Evolutionary conservation across 2,797 vertebrate species (phyloP).

Genomic region (Rhyacichthys aspro): DNA sequence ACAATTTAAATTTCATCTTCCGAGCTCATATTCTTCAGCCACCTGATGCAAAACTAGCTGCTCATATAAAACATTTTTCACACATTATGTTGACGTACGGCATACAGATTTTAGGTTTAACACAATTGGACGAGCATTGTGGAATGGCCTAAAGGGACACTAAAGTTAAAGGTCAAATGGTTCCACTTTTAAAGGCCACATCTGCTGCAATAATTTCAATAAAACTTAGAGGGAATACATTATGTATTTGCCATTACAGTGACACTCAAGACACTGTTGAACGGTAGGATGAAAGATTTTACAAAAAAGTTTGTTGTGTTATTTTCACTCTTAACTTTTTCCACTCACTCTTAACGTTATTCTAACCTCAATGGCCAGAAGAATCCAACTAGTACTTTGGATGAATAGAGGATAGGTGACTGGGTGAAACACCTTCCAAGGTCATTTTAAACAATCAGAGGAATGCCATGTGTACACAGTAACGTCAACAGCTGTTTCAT

Average conservation of each 20-base stretch:
- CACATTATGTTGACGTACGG: background rate
- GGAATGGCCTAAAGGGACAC: slow-evolving; percentile 37
- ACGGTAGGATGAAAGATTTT: background rate
- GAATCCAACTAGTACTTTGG: background rate
- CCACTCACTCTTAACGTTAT: too few relatives aligned
- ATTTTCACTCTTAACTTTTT: too few relatives aligned
- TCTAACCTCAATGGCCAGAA: background rate
- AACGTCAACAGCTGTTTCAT: too few relatives aligned
- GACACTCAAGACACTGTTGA: background rate
- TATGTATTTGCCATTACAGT: slow-evolving; percentile 14
- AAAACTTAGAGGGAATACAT: slow-evolving; percentile 28
- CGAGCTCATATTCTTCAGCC: background rate
- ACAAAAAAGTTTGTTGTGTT: background rate
- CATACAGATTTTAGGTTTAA: slow-evolving; percentile 7
- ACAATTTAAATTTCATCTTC: background rate
- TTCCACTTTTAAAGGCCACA: slow-evolving; percentile 57
- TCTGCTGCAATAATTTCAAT: slow-evolving; percentile 27
- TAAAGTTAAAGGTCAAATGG: slow-evolving; percentile 56
- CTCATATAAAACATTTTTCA: background rate
- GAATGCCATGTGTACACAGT: too few relatives aligned
- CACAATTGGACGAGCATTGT: slow-evolving; percentile 3
- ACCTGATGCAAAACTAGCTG: background rate
- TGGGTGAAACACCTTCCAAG: too few relatives aligned
- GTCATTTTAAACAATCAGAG: too few relatives aligned
- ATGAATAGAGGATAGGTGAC: too few relatives aligned